Evolutionary conservation across 2,888 invertebrate species (phyloP).

Genomic region (Darwinula stevensoni): DNA sequence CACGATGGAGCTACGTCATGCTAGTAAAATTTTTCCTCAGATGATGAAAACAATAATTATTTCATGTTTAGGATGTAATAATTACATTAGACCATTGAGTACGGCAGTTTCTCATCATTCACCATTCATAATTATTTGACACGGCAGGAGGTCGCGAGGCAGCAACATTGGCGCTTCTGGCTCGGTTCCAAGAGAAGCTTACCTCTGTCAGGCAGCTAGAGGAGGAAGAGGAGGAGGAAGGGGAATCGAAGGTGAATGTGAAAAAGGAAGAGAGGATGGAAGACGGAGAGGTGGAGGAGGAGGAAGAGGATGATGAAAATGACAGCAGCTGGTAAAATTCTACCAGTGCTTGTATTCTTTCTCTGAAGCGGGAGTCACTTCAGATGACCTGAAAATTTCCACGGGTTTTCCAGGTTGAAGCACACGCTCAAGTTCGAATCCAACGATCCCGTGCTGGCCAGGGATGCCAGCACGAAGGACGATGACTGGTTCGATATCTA

Average conservation of each 20-base stretch:
- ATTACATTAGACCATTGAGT: too few relatives aligned
- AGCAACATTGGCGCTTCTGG: slow-evolving; percentile 45
- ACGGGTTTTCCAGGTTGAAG: slow-evolving; percentile 28
- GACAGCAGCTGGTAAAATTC: too few relatives aligned
- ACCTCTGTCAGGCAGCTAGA: slow-evolving; percentile 31
- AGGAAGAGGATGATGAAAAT: too few relatives aligned
- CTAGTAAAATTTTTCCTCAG: too few relatives aligned
- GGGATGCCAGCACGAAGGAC: slow-evolving; percentile 69
- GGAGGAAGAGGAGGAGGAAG: slow-evolving; percentile 17
- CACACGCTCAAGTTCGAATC: slow-evolving; percentile 35
- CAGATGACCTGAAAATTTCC: too few relatives aligned
- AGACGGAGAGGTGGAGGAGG: slow-evolving; percentile 13
- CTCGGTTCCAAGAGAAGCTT: slow-evolving; percentile 53
- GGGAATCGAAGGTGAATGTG: slow-evolving; percentile 14
- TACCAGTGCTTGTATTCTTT: too few relatives aligned
- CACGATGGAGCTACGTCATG: too few relatives aligned
- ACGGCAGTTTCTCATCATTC: too few relatives aligned
- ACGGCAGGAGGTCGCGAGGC: slow-evolving; percentile 28
- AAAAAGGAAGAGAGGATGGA: slow-evolving; percentile 15
- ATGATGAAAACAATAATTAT: too few relatives aligned
- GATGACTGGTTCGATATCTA: slow-evolving; percentile 91
- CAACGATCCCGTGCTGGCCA: slow-evolving; percentile 38
- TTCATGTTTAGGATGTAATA: too few relatives aligned
- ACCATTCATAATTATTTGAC: too few relatives aligned
- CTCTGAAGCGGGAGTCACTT: too few relatives aligned